phyloP scores from a whole-genome alignment of 2,888 invertebrate genomes.

The Netelia fuscicornis region DNA sequence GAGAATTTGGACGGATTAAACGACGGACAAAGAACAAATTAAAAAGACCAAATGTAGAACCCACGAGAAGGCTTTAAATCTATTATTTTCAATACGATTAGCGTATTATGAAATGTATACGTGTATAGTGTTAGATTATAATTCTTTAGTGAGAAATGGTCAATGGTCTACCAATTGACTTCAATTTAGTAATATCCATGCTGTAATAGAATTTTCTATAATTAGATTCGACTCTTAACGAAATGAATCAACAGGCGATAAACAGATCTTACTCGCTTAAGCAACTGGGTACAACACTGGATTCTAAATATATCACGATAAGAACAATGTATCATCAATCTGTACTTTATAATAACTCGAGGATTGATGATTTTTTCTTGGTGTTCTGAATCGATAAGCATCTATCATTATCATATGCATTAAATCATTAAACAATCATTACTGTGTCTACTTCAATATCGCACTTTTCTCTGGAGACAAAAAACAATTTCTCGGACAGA shows the following conservation, averaged over 20 bases:
- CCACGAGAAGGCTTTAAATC: conserved; percentile 59
- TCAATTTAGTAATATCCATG: conserved; percentile 31
- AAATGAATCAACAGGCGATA: background rate
- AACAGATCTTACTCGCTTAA: background rate
- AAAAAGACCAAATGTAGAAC: conserved; percentile 50
- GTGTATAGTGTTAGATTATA: conserved; percentile 22
- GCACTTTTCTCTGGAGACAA: too few species aligned
- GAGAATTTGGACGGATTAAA: conserved; percentile 39
- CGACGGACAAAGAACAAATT: conserved; percentile 56
- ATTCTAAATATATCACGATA: too few species aligned
- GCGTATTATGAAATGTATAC: background rate
- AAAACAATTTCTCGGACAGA: too few species aligned
- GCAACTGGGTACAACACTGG: too few species aligned
- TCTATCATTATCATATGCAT: too few species aligned
- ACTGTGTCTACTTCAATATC: too few species aligned
- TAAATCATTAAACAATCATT: too few species aligned
- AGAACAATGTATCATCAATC: too few species aligned
- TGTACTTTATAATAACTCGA: too few species aligned
- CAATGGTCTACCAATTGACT: conserved; percentile 58
- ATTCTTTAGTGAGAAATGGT: conserved; percentile 32
- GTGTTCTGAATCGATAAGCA: too few species aligned
- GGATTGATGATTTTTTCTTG: too few species aligned
- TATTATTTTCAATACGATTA: conserved; percentile 60
- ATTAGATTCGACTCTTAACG: conserved; percentile 27
- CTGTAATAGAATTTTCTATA: conserved; percentile 28